These are phyloP conservation scores for Brachionus manjavacas DNA, from an alignment of 1,140 invertebrate genomes.

Conservation along the genomic window DNA sequence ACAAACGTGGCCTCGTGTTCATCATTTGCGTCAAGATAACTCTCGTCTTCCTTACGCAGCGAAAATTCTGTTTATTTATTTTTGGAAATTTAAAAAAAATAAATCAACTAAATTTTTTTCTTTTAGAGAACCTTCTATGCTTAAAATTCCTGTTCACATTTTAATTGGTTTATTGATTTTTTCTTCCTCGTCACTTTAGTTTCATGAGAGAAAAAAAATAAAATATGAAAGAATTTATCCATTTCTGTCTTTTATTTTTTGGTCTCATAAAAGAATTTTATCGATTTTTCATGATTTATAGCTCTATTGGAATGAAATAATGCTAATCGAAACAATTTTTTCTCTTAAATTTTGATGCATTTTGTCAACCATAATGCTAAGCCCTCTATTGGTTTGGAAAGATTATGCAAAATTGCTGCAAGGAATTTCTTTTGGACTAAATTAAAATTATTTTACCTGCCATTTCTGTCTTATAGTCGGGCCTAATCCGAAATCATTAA, in stretches of 20 bases:
- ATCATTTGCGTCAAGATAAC: neutral
- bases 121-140: neutral
- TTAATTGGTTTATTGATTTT: constrained; percentile 1
- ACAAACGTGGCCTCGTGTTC: neutral
- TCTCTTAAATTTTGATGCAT: neutral
- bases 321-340: neutral
- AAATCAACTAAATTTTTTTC: neutral
- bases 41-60: neutral
- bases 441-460: neutral
- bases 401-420: neutral
- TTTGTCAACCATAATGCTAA: neutral
- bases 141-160: neutral
- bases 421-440: neutral
- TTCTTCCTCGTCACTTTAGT: neutral
- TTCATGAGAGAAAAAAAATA: neutral
- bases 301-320: neutral
- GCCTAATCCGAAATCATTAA: neutral
- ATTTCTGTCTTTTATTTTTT: neutral
- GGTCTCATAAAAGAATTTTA: neutral
- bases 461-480: neutral
- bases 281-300: neutral
- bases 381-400: neutral
- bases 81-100: neutral
- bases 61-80: neutral
- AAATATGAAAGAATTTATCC: neutral